A percentile compares a stretch with the other conserved stretches of the same genome.
phyloP scores from a whole-genome alignment of 2,888 invertebrate genomes.

The Drosophila stalkeri region DNA sequence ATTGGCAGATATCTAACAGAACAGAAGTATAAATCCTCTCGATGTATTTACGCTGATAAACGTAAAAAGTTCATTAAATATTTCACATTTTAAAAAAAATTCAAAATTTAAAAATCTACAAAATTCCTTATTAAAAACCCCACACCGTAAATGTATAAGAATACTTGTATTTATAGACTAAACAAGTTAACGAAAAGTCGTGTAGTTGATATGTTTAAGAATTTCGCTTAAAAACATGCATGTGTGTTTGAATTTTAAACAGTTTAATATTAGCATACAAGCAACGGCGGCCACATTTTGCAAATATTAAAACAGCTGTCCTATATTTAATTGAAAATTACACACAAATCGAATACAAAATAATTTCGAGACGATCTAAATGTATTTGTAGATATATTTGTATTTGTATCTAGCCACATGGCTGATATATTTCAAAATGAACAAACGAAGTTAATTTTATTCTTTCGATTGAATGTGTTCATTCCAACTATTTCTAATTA shows the following conservation, averaged over 20 bases:
- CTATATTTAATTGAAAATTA: conserved; percentile 37
- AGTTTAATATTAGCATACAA: conserved; percentile 35
- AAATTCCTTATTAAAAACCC: neutral
- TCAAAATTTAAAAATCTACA: neutral
- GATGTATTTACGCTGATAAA: no score
- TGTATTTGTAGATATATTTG: neutral
- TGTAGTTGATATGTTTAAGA: conserved; percentile 17
- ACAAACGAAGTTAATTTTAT: no score
- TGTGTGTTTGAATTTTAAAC: conserved; percentile 38
- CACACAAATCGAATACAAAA: conserved; percentile 15
- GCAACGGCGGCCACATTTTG: conserved; percentile 30
- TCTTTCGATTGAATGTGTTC: neutral
- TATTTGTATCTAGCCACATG: neutral
- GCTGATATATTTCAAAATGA: neutral
- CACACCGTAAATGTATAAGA: neutral
- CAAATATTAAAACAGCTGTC: conserved; percentile 49
- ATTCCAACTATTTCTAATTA: neutral
- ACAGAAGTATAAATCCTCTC: no score
- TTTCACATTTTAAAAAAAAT: neutral
- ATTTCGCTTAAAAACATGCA: conserved; percentile 29
- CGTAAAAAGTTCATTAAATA: neutral
- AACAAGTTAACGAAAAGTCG: conserved; percentile 11
- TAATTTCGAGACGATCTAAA: neutral
- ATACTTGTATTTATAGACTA: neutral
- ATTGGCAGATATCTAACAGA: neutral